Conservation (phyloP, 2,797 vertebrate species). For the Todus mexicanus region DNA sequence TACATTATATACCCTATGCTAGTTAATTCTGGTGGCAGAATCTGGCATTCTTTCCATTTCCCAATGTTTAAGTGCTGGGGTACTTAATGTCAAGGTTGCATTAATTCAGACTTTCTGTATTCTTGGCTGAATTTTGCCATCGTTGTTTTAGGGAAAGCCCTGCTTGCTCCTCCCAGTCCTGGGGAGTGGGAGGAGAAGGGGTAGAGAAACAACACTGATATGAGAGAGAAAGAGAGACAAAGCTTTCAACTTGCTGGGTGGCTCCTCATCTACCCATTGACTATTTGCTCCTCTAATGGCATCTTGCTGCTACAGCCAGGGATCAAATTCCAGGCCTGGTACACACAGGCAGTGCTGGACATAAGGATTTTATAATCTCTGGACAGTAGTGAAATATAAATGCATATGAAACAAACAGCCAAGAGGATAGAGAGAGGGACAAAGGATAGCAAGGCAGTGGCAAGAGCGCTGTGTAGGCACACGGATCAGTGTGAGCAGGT, state of each 20-base stretch:
- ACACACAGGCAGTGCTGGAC: neutral
- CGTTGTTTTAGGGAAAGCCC: neutral
- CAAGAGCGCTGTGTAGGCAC: neutral
- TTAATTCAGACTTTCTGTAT: neutral
- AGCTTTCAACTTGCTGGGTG: neutral
- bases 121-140: neutral
- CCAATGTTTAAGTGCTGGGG: neutral
- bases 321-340: neutral
- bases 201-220: neutral
- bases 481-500: rapidly evolving
- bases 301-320: neutral
- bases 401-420: neutral
- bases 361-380: neutral
- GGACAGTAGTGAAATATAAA: neutral
- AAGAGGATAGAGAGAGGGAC: neutral
- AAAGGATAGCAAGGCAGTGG: neutral
- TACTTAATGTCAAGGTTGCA: neutral
- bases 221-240: neutral
- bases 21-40: neutral
- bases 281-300: neutral
- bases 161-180: neutral
- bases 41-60: neutral
- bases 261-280: neutral
- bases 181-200: neutral
- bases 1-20: neutral